Evolutionary conservation across 92 coral and sea anemone species (phyloP).

Genomic region (Zoanthus gigantus): DNA sequence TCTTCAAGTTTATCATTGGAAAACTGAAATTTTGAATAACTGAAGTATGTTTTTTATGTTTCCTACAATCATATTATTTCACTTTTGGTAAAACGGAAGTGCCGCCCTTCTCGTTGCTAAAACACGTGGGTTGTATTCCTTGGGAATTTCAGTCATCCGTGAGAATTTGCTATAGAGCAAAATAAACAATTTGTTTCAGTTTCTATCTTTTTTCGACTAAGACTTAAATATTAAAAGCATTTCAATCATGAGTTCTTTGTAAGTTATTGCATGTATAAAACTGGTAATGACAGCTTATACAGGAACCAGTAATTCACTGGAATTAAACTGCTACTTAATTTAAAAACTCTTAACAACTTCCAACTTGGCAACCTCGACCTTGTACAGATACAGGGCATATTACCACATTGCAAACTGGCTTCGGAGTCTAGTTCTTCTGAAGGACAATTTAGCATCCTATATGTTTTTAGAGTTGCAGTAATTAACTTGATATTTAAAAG

Average conservation of each 20-base stretch:
- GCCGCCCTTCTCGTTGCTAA: background rate
- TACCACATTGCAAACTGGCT: background rate
- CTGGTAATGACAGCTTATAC: background rate
- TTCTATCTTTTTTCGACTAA: background rate
- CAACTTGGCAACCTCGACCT: conserved; percentile 20
- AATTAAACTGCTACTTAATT: background rate
- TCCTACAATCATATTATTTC: background rate
- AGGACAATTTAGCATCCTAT: background rate
- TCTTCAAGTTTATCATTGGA: background rate
- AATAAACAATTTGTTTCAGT: background rate
- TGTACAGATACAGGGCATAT: background rate
- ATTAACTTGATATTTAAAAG: too few species aligned
- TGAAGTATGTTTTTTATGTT: background rate
- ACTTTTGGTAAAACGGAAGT: background rate
- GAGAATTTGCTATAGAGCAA: conserved; percentile 1
- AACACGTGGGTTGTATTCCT: conserved; percentile 7
- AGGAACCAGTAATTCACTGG: background rate
- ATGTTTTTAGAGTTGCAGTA: background rate
- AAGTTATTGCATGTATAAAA: background rate
- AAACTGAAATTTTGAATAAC: background rate
- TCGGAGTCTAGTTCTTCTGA: background rate
- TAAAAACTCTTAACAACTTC: background rate
- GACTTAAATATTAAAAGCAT: background rate
- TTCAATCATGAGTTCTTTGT: too few species aligned
- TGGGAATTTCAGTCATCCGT: conserved; percentile 9